Percentiles rank a stretch among this genome's conserved stretches.
Evolutionary conservation across 2,797 vertebrate genomes (phyloP).

Genomic region (Anguilla obscura): DNA sequence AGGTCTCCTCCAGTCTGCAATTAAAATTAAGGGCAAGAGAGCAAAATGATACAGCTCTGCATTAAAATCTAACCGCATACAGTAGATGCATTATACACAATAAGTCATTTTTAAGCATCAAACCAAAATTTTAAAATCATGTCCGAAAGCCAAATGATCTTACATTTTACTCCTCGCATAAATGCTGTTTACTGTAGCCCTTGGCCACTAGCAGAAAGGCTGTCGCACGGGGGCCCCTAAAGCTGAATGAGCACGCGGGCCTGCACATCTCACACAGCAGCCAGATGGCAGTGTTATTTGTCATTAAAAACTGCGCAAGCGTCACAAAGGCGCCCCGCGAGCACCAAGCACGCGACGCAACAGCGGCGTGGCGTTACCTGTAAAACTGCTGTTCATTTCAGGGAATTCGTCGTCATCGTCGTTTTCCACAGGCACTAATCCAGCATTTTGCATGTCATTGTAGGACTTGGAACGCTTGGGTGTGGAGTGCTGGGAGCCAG

Average conservation of each 20-base stretch:
- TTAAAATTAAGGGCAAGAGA: background rate
- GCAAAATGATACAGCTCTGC: background rate
- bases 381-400: conserved; percentile 99
- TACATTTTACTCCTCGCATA: background rate
- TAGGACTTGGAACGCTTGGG: conserved; percentile 95
- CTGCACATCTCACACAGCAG: conserved; percentile 17
- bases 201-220: background rate
- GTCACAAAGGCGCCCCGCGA: conserved; percentile 31
- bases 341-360: conserved; percentile 47
- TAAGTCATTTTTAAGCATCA: background rate
- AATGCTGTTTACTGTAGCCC: background rate
- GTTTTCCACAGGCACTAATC: conserved; percentile 90
- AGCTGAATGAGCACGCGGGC: background rate
- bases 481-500: conserved; percentile 88
- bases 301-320: conserved; percentile 13
- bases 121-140: background rate
- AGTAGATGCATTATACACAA: background rate
- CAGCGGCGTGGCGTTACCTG: conserved; percentile 75
- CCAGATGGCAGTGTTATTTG: conserved; percentile 69
- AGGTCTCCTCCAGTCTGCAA: background rate
- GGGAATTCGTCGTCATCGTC: conserved; percentile 93
- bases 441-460: conserved; percentile 99
- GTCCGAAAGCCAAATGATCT: background rate
- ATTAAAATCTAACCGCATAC: background rate
- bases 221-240: background rate